Evolutionary conservation across 2,888 invertebrate genomes (phyloP), one percentile per base, ranked within the genome.

Genomic region (Trachelus stipa): DNA sequence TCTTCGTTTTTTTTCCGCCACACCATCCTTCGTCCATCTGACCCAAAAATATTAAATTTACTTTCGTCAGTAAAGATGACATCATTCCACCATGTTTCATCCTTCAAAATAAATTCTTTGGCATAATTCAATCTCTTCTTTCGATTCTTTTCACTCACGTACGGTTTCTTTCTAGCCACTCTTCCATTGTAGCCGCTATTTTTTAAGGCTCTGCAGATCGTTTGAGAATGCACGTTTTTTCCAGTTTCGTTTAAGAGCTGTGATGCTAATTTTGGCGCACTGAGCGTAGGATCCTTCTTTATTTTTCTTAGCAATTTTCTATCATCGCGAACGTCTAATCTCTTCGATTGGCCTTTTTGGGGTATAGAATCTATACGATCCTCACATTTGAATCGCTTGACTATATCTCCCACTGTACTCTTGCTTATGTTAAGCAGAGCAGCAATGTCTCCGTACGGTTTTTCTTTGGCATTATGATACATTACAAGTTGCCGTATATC

Each of bases 1-100:
- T 93, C 93, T 3, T 90, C 92, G 33, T 94, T 94, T 79, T 90
- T 31, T 69, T 69, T 69, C 33, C 69, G 12, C 69, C 30, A 30
- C 69, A 69, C 69, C 69, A 69, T 31, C 11, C 69, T 30, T 69
- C 33, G 30, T 30, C 69, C 69, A 30, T 69, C 92, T 69, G 92
- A 94, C 85, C 94, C 87, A 91, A 94, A 83, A 94, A 94, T 80
- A 95, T 95, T 86, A 37, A 78, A 78, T 71, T 77, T 76, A 34
- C 69, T 69, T 40, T 78, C 78, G 30, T 78, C 78, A 12, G 78
- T 11, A 37, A 76, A 74, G 68, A 79, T 74, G 37, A 74, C 77
- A 71, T 69, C 69, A 81, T 74, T 69, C 56, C 76, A 73, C 71
- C 75, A 77, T 74, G 76, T 68, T 31, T 74, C 34, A 35, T 76